Conservation (phyloP, 1,140 invertebrate species). For the Bemisia tabaci region DNA sequence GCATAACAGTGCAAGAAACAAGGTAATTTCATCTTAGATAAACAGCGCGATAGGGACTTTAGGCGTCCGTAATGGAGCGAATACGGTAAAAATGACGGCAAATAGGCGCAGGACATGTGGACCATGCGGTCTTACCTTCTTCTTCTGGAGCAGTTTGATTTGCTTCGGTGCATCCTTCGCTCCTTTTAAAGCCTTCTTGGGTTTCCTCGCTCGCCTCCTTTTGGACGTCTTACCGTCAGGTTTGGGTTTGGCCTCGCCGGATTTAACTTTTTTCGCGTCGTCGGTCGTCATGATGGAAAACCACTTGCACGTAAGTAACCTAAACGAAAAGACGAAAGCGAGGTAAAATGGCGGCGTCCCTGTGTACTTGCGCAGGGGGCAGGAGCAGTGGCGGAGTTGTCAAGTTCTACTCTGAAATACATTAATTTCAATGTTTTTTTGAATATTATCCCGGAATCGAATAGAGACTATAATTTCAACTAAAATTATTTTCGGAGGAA, state of each 20-base stretch:
- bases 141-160: neutral
- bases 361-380: too few species aligned
- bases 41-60: too few species aligned
- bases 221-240: neutral
- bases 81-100: neutral
- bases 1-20: too few species aligned
- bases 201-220: neutral
- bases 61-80: neutral
- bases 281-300: neutral
- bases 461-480: too few species aligned
- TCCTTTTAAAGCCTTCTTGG: neutral
- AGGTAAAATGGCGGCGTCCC: too few species aligned
- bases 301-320: neutral
- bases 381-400: too few species aligned
- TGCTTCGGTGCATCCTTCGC: neutral
- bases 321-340: too few species aligned
- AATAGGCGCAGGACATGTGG: neutral
- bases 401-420: too few species aligned
- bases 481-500: too few species aligned
- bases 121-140: neutral
- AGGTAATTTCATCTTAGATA: too few species aligned
- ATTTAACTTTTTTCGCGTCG: neutral
- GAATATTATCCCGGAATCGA: too few species aligned
- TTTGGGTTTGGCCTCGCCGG: neutral
- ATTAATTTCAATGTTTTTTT: too few species aligned